Conservation (phyloP, 1,140 invertebrate species). For the Aphidius gifuensis region DNA sequence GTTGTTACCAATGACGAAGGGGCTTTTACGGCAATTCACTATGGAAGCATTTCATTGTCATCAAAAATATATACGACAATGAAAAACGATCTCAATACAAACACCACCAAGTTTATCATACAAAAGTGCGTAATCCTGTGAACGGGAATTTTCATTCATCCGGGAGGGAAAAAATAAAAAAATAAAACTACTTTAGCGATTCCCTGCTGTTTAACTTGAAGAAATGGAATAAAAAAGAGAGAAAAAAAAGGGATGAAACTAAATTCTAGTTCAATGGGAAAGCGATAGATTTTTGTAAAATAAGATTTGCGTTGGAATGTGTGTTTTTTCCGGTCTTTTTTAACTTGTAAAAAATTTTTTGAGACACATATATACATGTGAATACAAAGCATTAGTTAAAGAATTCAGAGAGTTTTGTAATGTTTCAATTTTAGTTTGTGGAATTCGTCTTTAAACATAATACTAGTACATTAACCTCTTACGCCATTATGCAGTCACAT, state of each 20-base stretch:
- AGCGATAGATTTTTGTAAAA: not conserved
- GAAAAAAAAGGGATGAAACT: conserved; percentile 1
- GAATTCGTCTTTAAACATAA: too few species aligned
- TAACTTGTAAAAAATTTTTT: too few species aligned
- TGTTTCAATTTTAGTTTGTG: too few species aligned
- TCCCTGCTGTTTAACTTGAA: not conserved
- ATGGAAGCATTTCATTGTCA: conserved; percentile 11
- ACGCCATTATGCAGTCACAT: too few species aligned
- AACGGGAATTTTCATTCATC: conserved; percentile 1
- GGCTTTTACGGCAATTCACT: not conserved
- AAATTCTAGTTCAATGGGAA: not conserved
- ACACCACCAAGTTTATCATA: not conserved
- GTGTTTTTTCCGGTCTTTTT: too few species aligned
- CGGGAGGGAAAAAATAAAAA: too few species aligned
- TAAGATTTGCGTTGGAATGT: too few species aligned
- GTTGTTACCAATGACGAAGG: too few species aligned
- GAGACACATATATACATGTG: too few species aligned
- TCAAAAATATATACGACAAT: not conserved
- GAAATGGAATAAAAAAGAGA: not conserved
- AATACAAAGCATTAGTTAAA: too few species aligned
- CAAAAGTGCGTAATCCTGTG: conserved; percentile 12
- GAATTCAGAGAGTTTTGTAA: too few species aligned
- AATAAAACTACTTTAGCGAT: conserved; percentile 2
- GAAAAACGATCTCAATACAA: conserved; percentile 12
- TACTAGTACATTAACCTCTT: too few species aligned